phyloP scores from a whole-genome alignment of 2,888 invertebrate genomes.

The Phrixothrix hirtus region DNA sequence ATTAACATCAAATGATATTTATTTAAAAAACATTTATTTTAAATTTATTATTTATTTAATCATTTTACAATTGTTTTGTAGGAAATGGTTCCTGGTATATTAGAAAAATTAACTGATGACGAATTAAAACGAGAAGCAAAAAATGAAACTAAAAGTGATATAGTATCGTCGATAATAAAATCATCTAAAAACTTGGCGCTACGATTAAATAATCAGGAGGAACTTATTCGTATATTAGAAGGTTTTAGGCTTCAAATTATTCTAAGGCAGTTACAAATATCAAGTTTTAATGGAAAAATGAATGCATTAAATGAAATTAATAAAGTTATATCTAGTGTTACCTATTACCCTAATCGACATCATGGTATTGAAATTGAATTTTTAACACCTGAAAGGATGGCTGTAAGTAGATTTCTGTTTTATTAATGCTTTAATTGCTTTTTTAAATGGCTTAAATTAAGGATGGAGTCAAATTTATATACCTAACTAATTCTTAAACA shows the following conservation, averaged over 20 bases:
- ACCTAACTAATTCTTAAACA: too few species aligned
- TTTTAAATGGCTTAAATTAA: too few species aligned
- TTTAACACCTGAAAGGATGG: conserved; percentile 92
- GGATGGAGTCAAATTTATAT: too few species aligned
- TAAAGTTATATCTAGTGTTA: conserved; percentile 90
- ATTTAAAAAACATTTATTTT: too few species aligned
- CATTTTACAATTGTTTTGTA: conserved; percentile 48
- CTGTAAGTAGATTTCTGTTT: conserved; percentile 64
- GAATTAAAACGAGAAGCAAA: conserved; percentile 95
- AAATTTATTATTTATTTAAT: not conserved
- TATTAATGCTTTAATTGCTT: too few species aligned
- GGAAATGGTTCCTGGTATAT: conserved; percentile 87
- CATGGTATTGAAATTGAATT: conserved; percentile 80
- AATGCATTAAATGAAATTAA: conserved; percentile 98
- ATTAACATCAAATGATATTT: too few species aligned
- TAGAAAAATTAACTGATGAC: conserved; percentile 92
- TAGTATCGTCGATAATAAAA: conserved; percentile 91
- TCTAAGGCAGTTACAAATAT: conserved; percentile 85
- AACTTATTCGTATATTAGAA: conserved; percentile 76
- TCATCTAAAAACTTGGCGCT: conserved; percentile 87
- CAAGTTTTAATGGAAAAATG: conserved; percentile 99
- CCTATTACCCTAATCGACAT: conserved; percentile 82
- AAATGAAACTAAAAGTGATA: conserved; percentile 94
- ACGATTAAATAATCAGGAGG: conserved; percentile 83
- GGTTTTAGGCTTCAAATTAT: conserved; percentile 97